A percentile compares a stretch with the other conserved stretches of the same genome.
phyloP scores from a whole-genome alignment of 2,888 invertebrate genomes.

The Merodon equestris region DNA sequence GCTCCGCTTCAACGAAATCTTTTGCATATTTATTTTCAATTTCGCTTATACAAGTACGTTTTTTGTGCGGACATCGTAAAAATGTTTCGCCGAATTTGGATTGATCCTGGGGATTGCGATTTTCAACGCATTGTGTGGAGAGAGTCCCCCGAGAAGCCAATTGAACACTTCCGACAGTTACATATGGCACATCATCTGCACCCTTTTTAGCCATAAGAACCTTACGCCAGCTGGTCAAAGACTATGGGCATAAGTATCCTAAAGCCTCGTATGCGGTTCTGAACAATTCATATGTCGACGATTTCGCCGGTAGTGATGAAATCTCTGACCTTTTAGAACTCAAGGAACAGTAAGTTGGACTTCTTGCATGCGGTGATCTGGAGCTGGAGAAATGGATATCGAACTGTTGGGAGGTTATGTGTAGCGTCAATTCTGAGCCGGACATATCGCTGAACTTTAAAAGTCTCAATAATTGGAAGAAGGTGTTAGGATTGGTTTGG shows the following conservation, averaged over 20 bases:
- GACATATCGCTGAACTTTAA: constrained; percentile 17
- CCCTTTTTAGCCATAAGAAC: not conserved
- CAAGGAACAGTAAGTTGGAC: not conserved
- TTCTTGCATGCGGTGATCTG: not conserved
- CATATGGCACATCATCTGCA: not conserved
- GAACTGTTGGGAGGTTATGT: not conserved
- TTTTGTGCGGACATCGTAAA: constrained; percentile 30
- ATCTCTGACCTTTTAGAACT: not conserved
- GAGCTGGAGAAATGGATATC: not conserved
- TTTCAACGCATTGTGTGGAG: constrained; percentile 7
- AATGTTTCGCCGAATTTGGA: constrained; percentile 64
- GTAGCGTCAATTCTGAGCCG: not conserved
- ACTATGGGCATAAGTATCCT: not conserved
- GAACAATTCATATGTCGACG: not conserved
- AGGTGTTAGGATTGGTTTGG: constrained; percentile 13
- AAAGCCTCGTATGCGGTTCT: not conserved
- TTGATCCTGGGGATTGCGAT: constrained; percentile 2
- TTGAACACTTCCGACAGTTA: not conserved
- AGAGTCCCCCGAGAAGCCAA: not conserved
- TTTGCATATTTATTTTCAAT: constrained; percentile 50
- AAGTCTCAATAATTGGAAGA: constrained; percentile 19
- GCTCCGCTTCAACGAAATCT: constrained; percentile 39
- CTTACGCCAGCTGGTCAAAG: not conserved
- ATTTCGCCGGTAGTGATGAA: not conserved
- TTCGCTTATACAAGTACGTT: constrained; percentile 46